Evolutionary conservation across 2,888 invertebrate species (phyloP), one percentile per base, ranked within the genome.

Genomic region (Incurvaria masculella): DNA sequence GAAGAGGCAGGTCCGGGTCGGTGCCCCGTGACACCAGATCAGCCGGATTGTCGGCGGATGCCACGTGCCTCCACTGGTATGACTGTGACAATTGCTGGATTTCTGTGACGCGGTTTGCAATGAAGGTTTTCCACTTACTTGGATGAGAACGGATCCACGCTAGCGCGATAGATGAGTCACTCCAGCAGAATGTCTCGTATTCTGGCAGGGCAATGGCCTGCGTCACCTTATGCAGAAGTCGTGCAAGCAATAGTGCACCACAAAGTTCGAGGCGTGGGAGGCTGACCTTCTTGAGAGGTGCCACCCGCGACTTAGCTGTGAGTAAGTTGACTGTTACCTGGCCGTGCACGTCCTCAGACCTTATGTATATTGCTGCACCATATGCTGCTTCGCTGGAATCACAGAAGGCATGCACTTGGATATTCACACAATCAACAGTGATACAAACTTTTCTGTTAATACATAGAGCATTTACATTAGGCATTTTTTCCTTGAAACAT

Each of bases 131-230:
- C 56, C 53, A 55, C 8, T 52, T 47, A 4, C 18, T 38, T 2
- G 52, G 45, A 5, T 51, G 51, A 5, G 54, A 54, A 16, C 52
- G 27, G 18, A 57, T 21, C 54, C 57, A 56, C 18, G 49, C 53
- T 11, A 56, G 41, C 3, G 52, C 54, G 6, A 48, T 53, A 39
- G 42, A 53, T 1, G 55, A 55, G 44, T 56, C 56, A 2, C 27
- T 42, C 55, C 55, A 56, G 6, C 51, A 51, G 39, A 48, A 51
- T 5, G 33, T 47, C 26, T 51, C 41, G 17, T 49, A 4, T n/a
- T 10, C 19, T 10, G 3, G 18, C 6, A 19, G 19, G 14, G 26
- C 27, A 20, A 45, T n/a, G n/a, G 23, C 21, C 17, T 27, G 21
- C 18, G 5, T 27, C 14, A 43, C 39, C 23, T 41, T 47, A 14